Evolutionary conservation across 2,113 vertebrate species (phyloP), one percentile per base, ranked within the genome.

Genomic region (Phrynocephalus versicolor): DNA sequence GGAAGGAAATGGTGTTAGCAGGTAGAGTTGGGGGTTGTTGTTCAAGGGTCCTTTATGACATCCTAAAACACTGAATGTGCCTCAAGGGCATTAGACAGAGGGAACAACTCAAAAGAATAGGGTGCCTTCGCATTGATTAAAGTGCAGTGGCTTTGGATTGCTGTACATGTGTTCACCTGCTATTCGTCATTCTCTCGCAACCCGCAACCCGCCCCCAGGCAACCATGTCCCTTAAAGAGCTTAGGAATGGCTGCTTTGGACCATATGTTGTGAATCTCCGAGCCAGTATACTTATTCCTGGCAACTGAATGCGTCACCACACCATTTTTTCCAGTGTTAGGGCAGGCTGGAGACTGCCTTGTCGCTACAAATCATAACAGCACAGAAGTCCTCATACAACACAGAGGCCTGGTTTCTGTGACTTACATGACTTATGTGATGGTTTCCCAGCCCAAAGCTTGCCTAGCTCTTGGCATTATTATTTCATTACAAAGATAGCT

Each of bases 401-500:
- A 39, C 62, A 15, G 27, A 92, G 87, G 84, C 84, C 88, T n/a
- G 90, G 91, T 89, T 78, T 80, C 75, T 89, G n/a, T 91, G 88
- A 89, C 89, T 62, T 91, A n/a, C n/a, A 87, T 88, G 87, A 93
- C 88, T 85, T 58, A 88, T 87, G 88, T 82, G 87, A 94, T 90
- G 81, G 0, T 85, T 87, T 88, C 87, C 82, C 79, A 81, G 87
- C 85, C 1, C 0, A 91, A 92, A 92, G 91, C 89, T 69, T 21
- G 89, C 89, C 88, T 90, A 91, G 92, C 92, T 92, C 77, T 0
- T 0, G 88, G 88, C 91, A 86, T 90, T n/a, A n/a, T n/a, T 91
- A 87, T 90, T 91, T 92, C 90, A 90, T 55, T 92, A 89, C 88
- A 82, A 90, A 92, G 80, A 87, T 85, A 93, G 91, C 81, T 83